Conservation (phyloP, 64 coral and sea anemone species). For the Dendronephthya gigantea region DNA sequence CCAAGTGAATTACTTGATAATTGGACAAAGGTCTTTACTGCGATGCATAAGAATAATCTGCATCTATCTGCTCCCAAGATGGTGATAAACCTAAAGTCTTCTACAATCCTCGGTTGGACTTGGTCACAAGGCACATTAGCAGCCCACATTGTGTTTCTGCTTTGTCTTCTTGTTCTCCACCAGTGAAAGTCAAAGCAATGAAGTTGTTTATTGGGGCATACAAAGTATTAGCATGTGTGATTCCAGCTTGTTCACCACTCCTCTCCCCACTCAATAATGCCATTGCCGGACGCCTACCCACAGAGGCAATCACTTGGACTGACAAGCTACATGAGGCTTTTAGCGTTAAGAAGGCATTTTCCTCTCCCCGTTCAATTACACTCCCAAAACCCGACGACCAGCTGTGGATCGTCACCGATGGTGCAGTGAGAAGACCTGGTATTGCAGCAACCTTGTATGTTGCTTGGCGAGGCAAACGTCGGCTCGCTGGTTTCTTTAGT, state of each 20-base stretch:
- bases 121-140: conserved; percentile 24
- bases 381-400: conserved; percentile 9
- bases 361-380: neutral
- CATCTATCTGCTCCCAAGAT: conserved; percentile 35
- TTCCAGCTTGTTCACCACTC: conserved; percentile 10
- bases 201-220: neutral
- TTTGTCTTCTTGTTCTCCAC: neutral
- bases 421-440: neutral
- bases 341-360: neutral
- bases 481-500: conserved; percentile 8
- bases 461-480: neutral
- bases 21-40: conserved; percentile 6
- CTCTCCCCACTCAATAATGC: conserved; percentile 10
- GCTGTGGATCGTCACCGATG: conserved; percentile 21
- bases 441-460: conserved; percentile 8
- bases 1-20: conserved; percentile 16
- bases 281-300: neutral
- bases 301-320: conserved; percentile 1
- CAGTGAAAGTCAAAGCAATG: neutral
- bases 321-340: neutral
- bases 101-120: conserved; percentile 33
- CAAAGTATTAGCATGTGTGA: neutral
- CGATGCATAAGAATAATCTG: conserved; percentile 8
- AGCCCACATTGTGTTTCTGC: neutral
- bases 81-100: neutral